Conservation (phyloP, 2,113 vertebrate genomes). For the Lutjanus erythropterus region DNA sequence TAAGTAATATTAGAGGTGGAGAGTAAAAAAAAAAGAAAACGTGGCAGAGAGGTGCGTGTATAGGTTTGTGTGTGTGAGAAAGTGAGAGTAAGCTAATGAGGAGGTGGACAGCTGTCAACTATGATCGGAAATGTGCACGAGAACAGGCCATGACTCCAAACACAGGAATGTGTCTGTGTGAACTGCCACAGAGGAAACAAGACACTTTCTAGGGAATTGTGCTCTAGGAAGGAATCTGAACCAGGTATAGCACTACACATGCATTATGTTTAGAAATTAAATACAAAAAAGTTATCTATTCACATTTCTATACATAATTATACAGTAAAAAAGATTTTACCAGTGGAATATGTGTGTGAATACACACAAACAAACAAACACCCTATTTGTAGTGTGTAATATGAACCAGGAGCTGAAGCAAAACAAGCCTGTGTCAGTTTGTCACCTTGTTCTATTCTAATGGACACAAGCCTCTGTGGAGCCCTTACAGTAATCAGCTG, state of each 20-base stretch:
- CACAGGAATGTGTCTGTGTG: conserved; percentile 57
- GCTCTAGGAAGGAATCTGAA: conserved; percentile 27
- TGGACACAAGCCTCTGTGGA: conserved; percentile 53
- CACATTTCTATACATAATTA: background rate
- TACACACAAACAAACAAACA: conserved; percentile 3
- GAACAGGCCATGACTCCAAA: conserved; percentile 33
- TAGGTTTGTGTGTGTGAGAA: background rate
- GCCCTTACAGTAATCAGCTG: conserved; percentile 56
- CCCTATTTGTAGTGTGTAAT: conserved; percentile 26
- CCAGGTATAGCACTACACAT: background rate
- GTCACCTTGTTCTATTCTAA: conserved; percentile 75
- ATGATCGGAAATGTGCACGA: conserved; percentile 37
- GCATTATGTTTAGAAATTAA: background rate
- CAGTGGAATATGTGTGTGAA: background rate
- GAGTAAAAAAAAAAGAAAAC: conserved; percentile 19
- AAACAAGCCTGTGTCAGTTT: conserved; percentile 56
- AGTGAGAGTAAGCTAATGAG: conserved; percentile 59
- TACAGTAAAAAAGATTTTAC: background rate
- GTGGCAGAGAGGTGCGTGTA: conserved; percentile 6
- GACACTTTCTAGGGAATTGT: conserved; percentile 41
- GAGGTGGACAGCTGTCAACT: conserved; percentile 71
- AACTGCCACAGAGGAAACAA: conserved; percentile 21
- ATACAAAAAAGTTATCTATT: background rate
- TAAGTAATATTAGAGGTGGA: conserved; percentile 60
- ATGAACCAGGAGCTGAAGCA: conserved; percentile 31